These are phyloP conservation scores for Agonopterix heracliana DNA, from an alignment of 2,888 invertebrate genomes.

Conservation along the genomic window DNA sequence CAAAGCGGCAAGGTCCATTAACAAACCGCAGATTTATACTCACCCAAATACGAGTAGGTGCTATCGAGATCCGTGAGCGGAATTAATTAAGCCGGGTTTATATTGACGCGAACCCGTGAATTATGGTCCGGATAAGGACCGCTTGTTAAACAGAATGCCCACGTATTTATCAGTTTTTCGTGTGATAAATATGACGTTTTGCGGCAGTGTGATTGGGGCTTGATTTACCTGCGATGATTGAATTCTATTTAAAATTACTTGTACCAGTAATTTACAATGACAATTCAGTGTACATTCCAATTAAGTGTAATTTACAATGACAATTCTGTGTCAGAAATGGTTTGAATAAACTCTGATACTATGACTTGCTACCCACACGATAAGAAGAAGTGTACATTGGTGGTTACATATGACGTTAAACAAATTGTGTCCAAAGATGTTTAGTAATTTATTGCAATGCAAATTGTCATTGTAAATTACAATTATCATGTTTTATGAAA, in stretches of 20 bases:
- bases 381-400: neutral
- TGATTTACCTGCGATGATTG: neutral
- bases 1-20: neutral
- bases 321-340: too few species aligned
- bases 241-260: neutral
- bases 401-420: neutral
- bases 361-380: too few species aligned
- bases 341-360: too few species aligned
- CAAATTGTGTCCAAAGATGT: neutral
- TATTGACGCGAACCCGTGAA: constrained; percentile 24
- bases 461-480: too few species aligned
- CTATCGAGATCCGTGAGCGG: constrained; percentile 20
- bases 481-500: too few species aligned
- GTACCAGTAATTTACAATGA: neutral
- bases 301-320: too few species aligned
- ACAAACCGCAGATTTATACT: neutral
- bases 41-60: constrained; percentile 12
- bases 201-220: neutral
- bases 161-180: constrained; percentile 13
- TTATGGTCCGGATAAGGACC: constrained; percentile 24
- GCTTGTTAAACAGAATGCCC: constrained; percentile 26
- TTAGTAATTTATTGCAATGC: neutral
- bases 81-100: constrained; percentile 24
- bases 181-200: neutral
- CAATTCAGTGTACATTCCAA: neutral